Conservation (phyloP, 1,140 invertebrate genomes). For the Samia ricini region DNA sequence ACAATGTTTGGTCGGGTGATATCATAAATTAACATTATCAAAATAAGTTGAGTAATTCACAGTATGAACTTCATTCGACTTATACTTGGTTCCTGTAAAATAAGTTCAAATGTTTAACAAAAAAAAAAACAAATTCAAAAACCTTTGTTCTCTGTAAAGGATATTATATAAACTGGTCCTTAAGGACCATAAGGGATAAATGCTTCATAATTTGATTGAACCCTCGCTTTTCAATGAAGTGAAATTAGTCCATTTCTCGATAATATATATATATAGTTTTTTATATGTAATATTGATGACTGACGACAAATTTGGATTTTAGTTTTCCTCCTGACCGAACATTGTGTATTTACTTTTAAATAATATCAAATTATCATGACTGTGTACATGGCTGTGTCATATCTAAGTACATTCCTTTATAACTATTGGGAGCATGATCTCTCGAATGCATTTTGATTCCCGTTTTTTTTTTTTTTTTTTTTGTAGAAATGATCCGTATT, state of each 20-base stretch:
- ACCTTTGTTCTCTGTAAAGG: no score
- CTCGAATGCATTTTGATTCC: conserved; percentile 55
- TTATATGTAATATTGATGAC: no score
- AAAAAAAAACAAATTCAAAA: no score
- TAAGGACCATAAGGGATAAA: no score
- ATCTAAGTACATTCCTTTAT: conserved; percentile 63
- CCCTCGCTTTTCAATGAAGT: neutral
- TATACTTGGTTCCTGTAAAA: neutral
- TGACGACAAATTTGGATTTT: no score
- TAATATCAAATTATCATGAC: neutral
- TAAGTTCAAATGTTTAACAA: neutral
- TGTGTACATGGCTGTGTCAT: conserved; percentile 59
- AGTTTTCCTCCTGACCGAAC: no score
- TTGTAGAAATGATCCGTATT: no score
- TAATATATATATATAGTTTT: neutral
- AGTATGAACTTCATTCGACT: neutral
- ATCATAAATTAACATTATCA: neutral
- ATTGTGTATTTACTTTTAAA: no score
- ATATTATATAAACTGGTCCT: no score
- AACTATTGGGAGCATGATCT: conserved; percentile 45
- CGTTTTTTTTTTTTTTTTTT: conserved; percentile 41
- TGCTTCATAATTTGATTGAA: neutral
- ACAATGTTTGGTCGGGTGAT: neutral
- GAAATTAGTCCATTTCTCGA: neutral
- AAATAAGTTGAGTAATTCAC: neutral